phyloP scores from a whole-genome alignment of 2,888 invertebrate species.

The Beris chalybata region DNA sequence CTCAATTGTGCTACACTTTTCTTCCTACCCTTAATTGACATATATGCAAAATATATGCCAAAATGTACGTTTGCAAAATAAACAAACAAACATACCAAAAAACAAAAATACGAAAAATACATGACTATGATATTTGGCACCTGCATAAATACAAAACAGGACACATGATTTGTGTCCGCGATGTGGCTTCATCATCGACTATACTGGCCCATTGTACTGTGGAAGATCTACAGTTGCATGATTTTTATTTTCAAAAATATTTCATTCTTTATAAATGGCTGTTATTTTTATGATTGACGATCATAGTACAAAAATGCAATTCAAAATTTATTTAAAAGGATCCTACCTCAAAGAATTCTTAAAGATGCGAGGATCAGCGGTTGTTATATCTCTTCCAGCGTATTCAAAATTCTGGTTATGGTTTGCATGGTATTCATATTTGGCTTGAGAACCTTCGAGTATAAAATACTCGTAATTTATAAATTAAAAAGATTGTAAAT shows the following conservation, averaged over 20 bases:
- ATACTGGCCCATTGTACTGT: constrained; percentile 39
- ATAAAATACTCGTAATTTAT: too few relatives aligned
- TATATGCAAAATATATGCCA: background rate
- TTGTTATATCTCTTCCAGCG: too few relatives aligned
- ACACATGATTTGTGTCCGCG: constrained; percentile 21
- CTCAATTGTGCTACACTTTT: constrained; percentile 33
- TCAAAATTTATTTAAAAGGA: too few relatives aligned
- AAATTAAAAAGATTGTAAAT: too few relatives aligned
- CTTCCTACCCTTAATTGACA: constrained; percentile 18
- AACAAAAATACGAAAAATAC: background rate
- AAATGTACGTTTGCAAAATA: too few relatives aligned
- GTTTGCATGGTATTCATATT: too few relatives aligned
- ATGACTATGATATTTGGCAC: constrained; percentile 26
- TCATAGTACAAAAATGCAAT: too few relatives aligned
- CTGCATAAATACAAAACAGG: constrained; percentile 29
- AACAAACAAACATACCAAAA: background rate
- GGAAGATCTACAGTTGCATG: constrained; percentile 42
- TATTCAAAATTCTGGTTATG: too few relatives aligned
- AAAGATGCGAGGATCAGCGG: too few relatives aligned
- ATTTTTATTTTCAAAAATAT: background rate
- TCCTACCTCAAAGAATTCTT: too few relatives aligned
- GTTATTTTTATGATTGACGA: background rate
- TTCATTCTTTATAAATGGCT: constrained; percentile 1
- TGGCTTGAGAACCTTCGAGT: too few relatives aligned
- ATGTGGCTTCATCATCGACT: constrained; percentile 35